Conservation (phyloP, 2,888 invertebrate genomes). For the Physocephala rufipes region DNA sequence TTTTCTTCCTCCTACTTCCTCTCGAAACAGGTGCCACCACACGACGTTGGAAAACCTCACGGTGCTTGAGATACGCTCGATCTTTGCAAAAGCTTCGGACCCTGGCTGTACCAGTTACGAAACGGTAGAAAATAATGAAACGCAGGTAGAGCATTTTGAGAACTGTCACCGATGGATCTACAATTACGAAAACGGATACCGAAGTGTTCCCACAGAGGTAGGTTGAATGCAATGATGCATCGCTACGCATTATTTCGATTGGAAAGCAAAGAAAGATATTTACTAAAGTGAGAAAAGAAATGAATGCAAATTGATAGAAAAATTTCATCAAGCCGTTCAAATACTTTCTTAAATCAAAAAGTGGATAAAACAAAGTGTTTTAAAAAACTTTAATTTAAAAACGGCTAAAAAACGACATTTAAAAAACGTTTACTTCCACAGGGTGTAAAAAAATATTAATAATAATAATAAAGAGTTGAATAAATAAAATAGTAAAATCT, state of each 20-base stretch:
- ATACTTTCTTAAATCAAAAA: no score
- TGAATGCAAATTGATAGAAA: no score
- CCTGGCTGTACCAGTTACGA: slow-evolving; percentile 51
- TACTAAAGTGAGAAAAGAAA: neutral
- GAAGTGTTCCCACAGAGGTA: slow-evolving; percentile 72
- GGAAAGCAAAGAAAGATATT: neutral
- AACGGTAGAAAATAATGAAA: slow-evolving; percentile 43
- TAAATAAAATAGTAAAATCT: no score
- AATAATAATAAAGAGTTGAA: no score
- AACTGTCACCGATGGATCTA: slow-evolving; percentile 69
- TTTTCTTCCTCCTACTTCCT: neutral
- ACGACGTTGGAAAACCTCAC: slow-evolving; percentile 43
- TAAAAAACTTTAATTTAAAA: no score
- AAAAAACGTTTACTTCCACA: no score
- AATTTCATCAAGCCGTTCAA: no score
- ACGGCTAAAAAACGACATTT: no score
- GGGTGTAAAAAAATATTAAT: no score
- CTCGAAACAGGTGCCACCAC: slow-evolving; percentile 53
- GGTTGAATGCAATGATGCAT: neutral
- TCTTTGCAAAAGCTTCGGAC: slow-evolving; percentile 49
- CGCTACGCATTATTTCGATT: no score
- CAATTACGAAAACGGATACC: slow-evolving; percentile 67
- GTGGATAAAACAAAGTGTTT: no score
- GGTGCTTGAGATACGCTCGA: slow-evolving; percentile 39
- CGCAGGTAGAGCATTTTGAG: slow-evolving; percentile 13